Base-by-base conservation (phyloP, 1,140 invertebrate species). In the Vollenhovia emeryi region DNA sequence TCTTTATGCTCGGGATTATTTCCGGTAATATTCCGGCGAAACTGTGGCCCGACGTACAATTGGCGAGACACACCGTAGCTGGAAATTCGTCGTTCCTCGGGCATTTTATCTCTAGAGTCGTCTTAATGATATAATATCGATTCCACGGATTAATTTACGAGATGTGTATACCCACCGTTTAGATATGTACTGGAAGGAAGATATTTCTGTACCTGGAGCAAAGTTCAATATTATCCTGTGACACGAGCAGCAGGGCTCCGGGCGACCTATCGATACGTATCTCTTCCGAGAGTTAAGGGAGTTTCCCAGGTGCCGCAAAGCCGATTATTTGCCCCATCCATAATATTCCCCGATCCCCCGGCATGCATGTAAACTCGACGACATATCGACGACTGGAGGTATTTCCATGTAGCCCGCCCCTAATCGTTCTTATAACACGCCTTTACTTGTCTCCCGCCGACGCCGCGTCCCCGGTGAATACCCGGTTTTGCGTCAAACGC, bases 251-350 rank as follows among this genome's bases (percentile, higher is more conserved):
- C 66, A 87, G 73, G 40, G 86, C 73, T 69, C 75, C 57, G 15
- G 64, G 66, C 86, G 64, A 87, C 86, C 82, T 55, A 88, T 88
- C 87, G 86, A 87, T 88, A 85, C 74, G n/a, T 59, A 71, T 88
- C 59, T 68, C 86, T 69, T 62, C 57, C 27, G 74, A 74, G 73
- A 80, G 59, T 88, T 80, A 80, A 89, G 75, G 69, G 69, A 80
- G 57, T 36, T 75, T 57, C 33, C 40, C 78, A 68, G 50, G 57
- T 73, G 80, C 50, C 74, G 82, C 82, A 89, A 87, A 89, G 86
- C 82, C 74, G 87, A 89, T 89, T 88, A 86, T 74, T 88, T 75
- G 66, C 66, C 66, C 48, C 68, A 85, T 89, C 75, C 52, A 75
- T 88, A 87, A 88, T 86, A 60, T 59, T 64, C 64, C 45, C 57